Conservation (phyloP, 1,140 invertebrate species). For the Agraylea sexmaculata region DNA sequence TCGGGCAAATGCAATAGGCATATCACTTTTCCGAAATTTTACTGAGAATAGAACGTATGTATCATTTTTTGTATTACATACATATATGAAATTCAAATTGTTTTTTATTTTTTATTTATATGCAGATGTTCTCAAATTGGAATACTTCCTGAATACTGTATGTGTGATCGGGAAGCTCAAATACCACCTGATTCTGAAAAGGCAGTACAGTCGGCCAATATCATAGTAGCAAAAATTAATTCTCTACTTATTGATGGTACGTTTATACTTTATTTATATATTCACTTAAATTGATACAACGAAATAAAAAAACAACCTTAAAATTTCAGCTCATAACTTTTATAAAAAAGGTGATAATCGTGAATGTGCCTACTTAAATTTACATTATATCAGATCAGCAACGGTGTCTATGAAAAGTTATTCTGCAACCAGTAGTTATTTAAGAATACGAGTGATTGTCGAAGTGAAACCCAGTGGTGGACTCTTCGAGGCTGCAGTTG, state of each 20-base stretch:
- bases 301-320: neutral
- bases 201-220: constrained; percentile 25
- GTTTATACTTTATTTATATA: constrained; percentile 3
- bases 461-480: constrained; percentile 43
- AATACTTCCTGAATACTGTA: constrained; percentile 56
- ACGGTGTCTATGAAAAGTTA: constrained; percentile 30
- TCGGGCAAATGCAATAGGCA: constrained; percentile 14
- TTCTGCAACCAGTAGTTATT: constrained; percentile 20
- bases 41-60: constrained; percentile 19
- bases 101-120: constrained; percentile 40
- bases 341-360: constrained; percentile 26
- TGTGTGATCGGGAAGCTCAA: constrained; percentile 43
- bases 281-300: neutral
- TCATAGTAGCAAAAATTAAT: constrained; percentile 41
- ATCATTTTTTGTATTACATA: neutral
- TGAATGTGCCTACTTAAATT: constrained; percentile 36
- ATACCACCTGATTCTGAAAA: constrained; percentile 30
- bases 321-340: constrained; percentile 10
- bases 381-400: constrained; percentile 38
- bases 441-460: constrained; percentile 35
- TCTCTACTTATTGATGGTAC: constrained; percentile 26
- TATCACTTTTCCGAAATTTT: constrained; percentile 18
- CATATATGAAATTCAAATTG: constrained; percentile 34
- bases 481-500: constrained; percentile 48
- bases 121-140: constrained; percentile 50